These are phyloP conservation scores for Fukomys damarensis DNA, from an alignment of 2,113 vertebrate genomes.

Conservation along the genomic window DNA sequence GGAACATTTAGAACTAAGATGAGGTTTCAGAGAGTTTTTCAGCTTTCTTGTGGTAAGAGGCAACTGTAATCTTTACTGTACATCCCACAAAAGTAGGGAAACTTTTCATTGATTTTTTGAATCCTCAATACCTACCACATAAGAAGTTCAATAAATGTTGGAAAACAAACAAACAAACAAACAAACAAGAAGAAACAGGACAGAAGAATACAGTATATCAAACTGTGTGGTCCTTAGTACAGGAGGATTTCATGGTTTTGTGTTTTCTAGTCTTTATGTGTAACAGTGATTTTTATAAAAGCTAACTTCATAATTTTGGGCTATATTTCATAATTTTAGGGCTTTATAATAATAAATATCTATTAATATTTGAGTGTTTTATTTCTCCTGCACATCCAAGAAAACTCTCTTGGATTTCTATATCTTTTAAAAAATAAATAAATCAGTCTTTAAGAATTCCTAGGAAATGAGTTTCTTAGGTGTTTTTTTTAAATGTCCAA, in stretches of 20 bases:
- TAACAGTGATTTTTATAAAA: slow-evolving; percentile 1
- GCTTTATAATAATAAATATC: neutral
- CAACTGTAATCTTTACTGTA: neutral
- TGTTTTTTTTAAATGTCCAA: neutral
- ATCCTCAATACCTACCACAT: neutral
- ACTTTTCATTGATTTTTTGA: neutral
- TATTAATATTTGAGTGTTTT: neutral
- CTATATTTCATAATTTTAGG: too few relatives aligned
- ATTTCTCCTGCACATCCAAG: neutral
- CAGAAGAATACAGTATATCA: neutral
- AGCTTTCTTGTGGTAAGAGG: neutral
- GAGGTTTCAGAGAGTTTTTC: neutral
- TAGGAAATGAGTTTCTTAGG: neutral
- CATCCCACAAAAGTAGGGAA: neutral
- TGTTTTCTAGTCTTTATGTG: neutral
- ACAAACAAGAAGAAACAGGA: neutral
- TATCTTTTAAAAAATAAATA: slow-evolving; percentile 5
- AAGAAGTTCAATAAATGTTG: neutral
- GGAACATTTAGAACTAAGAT: neutral
- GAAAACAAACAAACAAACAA: too few relatives aligned
- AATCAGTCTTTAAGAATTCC: neutral
- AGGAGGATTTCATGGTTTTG: neutral
- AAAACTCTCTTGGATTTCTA: neutral
- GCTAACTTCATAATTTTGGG: neutral
- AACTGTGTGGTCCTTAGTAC: neutral